A percentile compares a stretch with the other conserved stretches of the same genome.
phyloP scores from a whole-genome alignment of 2,797 vertebrate species.

The Enteromius afrohamiltoni region DNA sequence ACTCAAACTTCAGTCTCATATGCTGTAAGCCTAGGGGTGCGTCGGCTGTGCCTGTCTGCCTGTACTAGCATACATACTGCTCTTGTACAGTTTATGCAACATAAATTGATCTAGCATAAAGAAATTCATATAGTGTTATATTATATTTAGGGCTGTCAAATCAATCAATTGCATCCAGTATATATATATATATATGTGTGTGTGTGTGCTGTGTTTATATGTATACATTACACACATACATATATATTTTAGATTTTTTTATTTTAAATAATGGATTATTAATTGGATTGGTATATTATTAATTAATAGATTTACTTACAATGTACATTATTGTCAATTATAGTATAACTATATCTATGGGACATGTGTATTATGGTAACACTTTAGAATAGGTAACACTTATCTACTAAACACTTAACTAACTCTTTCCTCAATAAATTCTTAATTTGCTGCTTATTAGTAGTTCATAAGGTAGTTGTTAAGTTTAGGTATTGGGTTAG shows the following conservation, averaged over 20 bases:
- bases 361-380: not conserved
- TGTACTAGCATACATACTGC: not conserved
- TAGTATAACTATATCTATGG: not conserved
- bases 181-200: too few species aligned
- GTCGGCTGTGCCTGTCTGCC: not conserved
- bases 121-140: not conserved
- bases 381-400: too few species aligned
- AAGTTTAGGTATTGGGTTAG: too few species aligned
- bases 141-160: not conserved
- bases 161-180: not conserved
- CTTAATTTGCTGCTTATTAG: too few species aligned
- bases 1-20: constrained; percentile 42
- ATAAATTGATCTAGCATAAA: not conserved
- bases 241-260: too few species aligned
- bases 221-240: not conserved
- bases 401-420: too few species aligned
- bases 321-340: not conserved
- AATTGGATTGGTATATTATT: too few species aligned
- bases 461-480: too few species aligned
- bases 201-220: not conserved
- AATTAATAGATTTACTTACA: not conserved
- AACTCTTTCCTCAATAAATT: too few species aligned
- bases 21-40: not conserved
- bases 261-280: not conserved
- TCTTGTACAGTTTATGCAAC: not conserved